Evolutionary conservation across 2,113 vertebrate genomes (phyloP), one percentile per base, ranked within the genome.

Genomic region (Penelope pileata): DNA sequence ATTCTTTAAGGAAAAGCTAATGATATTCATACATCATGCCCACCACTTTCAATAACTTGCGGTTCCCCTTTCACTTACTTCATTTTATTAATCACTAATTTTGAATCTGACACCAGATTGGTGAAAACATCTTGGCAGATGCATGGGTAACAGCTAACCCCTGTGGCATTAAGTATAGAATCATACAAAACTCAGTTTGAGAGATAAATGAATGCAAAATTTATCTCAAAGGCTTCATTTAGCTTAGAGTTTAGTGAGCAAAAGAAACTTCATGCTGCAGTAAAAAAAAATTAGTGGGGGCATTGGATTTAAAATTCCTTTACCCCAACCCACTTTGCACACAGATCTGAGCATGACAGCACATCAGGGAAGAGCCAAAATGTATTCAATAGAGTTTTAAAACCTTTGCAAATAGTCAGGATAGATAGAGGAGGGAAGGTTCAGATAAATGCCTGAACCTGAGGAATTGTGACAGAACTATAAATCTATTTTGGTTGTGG

Each of bases 1-100:
- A 82, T 92, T 96, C 96, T 96, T 98, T 97, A 97, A 96, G 86
- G 80, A 95, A 96, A 76, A 96, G 36, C 53, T 97, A 96, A 97
- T 94, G 53, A 72, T 94, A 92, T 95, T 96, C 86, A 90, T 97
- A 90, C 70, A 97, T 97, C 93, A 96, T 77, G 43, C 26, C 42
- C 58, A 93, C 92, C 45, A 86, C 36, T 92, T 95, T 59, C 91
- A 83, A 74, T 95, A 96, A 96, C 60, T 96, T 76, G 48, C 67
- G 83, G 64, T n/a, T 96, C 51, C 51, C 12, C 66, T 94, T 95
- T 94, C 53, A 63, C 84, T 87, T 89, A 40, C 79, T 95, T 96
- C 42, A 80, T 22, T 96, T 94, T 96, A 96, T 96, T 97, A 96
- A 84, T 93, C 53, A 94, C 83, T 90, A 82, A 91, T 96, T 97